Evolutionary conservation across 2,888 invertebrate genomes (phyloP).

Genomic region (Amphimallon solstitiale): DNA sequence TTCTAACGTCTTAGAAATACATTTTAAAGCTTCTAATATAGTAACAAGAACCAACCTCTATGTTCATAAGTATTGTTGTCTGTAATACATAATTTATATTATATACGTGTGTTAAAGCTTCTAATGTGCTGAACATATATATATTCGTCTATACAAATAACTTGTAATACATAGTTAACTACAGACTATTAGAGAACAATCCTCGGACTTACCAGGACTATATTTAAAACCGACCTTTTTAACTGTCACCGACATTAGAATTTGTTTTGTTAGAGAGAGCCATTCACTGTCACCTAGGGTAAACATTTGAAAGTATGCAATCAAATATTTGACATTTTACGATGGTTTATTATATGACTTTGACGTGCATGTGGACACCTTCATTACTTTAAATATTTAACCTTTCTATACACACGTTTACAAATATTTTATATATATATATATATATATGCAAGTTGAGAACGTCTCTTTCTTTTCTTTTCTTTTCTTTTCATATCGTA

Average conservation of each 20-base stretch:
- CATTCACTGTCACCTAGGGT: background rate
- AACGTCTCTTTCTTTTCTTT: background rate
- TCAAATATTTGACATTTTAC: slow-evolving; percentile 33
- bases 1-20: too few relatives aligned
- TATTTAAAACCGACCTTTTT: slow-evolving; percentile 2
- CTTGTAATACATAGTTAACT: slow-evolving; percentile 2
- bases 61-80: too few relatives aligned
- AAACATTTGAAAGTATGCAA: slow-evolving; percentile 1
- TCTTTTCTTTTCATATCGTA: too few relatives aligned
- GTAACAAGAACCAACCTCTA: too few relatives aligned
- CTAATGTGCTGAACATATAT: background rate
- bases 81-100: too few relatives aligned
- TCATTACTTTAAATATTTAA: slow-evolving; percentile 27
- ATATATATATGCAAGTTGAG: background rate
- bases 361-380: slow-evolving; percentile 14
- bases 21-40: too few relatives aligned
- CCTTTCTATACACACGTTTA: background rate
- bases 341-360: background rate
- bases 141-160: background rate
- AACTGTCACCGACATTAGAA: slow-evolving; percentile 8
- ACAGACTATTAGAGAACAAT: slow-evolving; percentile 5
- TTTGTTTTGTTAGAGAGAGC: background rate
- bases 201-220: background rate
- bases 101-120: too few relatives aligned
- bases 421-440: background rate